These are phyloP conservation scores for Chlamydotis undulata DNA, from an alignment of 2,113 vertebrate genomes.

Conservation along the genomic window DNA sequence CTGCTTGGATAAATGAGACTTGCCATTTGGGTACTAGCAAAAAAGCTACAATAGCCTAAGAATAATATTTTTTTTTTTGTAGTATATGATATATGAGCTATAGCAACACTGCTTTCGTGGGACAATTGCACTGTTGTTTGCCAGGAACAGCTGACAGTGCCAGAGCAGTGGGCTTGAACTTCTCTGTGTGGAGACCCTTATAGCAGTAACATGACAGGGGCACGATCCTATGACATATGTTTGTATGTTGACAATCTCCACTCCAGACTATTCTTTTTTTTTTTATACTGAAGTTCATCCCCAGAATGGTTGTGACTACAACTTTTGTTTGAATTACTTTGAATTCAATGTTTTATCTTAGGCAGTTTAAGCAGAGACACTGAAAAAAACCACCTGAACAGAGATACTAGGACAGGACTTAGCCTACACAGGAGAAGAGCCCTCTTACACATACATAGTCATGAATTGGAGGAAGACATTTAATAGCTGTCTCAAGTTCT, in stretches of 20 bases:
- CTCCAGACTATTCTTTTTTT: not conserved
- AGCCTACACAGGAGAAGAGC: not conserved
- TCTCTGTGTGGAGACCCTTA: not conserved
- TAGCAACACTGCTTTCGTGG: not conserved
- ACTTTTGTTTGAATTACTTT: not conserved
- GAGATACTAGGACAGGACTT: not conserved
- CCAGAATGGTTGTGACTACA: not conserved
- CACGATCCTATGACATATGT: not conserved
- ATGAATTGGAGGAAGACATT: not conserved
- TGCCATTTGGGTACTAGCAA: not conserved
- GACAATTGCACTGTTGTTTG: not conserved
- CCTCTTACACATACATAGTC: not conserved
- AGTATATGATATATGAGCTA: not conserved
- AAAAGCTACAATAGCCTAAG: not conserved
- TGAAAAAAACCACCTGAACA: not conserved
- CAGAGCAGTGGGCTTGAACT: not conserved
- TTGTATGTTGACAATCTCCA: not conserved
- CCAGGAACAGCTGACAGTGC: not conserved
- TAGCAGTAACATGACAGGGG: not conserved
- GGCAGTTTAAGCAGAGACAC: not conserved
- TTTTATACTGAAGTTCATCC: not conserved
- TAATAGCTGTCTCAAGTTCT: not conserved
- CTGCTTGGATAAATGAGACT: not conserved
- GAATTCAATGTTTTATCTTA: not conserved
- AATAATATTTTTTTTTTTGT: not conserved